A percentile compares a stretch with the other conserved stretches of the same genome.
phyloP scores from a whole-genome alignment of 1,140 invertebrate genomes.

The Tachypleus tridentatus region DNA sequence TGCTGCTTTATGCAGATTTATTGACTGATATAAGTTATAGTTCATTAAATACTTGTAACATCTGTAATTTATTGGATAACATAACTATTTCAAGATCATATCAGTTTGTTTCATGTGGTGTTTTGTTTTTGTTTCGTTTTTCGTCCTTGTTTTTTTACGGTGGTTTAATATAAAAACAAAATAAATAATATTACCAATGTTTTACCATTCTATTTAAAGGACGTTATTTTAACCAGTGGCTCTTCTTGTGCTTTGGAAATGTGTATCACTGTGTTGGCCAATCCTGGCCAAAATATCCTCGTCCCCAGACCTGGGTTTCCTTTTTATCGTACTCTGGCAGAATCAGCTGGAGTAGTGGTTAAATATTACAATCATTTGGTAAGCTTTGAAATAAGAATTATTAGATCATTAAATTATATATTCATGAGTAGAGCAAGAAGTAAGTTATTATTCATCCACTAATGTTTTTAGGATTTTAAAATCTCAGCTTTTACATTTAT shows the following conservation, averaged over 20 bases:
- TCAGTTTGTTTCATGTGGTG: background rate
- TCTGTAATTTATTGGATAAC: too few relatives aligned
- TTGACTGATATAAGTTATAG: too few relatives aligned
- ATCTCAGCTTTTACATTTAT: too few relatives aligned
- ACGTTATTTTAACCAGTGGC: constrained; percentile 87
- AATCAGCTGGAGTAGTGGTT: constrained; percentile 66
- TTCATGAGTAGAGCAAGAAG: too few relatives aligned
- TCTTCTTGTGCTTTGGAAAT: constrained; percentile 89
- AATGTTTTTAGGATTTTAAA: too few relatives aligned
- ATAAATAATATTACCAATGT: background rate
- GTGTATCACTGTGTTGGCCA: constrained; percentile 77
- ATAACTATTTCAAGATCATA: background rate
- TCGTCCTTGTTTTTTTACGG: too few relatives aligned
- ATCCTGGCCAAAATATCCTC: constrained; percentile 77
- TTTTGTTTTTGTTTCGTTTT: too few relatives aligned
- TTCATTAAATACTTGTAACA: too few relatives aligned
- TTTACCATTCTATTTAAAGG: constrained; percentile 39
- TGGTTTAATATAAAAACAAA: background rate
- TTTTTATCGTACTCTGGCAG: constrained; percentile 80
- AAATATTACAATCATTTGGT: constrained; percentile 64
- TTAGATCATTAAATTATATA: background rate
- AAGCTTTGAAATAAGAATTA: background rate
- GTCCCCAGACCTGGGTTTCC: constrained; percentile 93
- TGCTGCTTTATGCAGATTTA: too few relatives aligned
- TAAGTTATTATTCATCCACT: too few relatives aligned